Base-by-base conservation (phyloP, 2,113 vertebrate species). In the Tringa solitaria region DNA sequence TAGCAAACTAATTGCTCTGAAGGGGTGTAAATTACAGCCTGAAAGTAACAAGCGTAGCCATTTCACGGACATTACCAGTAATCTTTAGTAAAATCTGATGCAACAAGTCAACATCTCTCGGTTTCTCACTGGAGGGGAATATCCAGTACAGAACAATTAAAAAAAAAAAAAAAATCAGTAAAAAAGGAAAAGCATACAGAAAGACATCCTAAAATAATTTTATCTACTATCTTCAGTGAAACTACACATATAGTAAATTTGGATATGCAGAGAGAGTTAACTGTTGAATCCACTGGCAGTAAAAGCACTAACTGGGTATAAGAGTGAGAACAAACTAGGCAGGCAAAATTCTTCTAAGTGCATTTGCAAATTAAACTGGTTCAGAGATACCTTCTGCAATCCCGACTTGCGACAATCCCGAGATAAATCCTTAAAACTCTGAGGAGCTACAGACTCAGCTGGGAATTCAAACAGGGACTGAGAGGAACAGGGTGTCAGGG, bases 371-470 rank as follows among this genome's bases (percentile, higher is more conserved):
- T 56, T 30, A 51, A 75, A 67, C 15, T 30, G 51, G 20, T 27
- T 59, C 32, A 43, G 53, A 65, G 23, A 16, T 13, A 48, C 18
- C 56, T 63, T 53, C 30, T 81, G 79, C 53, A 26, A 27, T 12
- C 64, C 57, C n/a, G 33, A 15, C 26, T 19, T 5, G 43, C 24
- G 48, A 16, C 14, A 43, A 28, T 0, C 48, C 1, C 0, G 37
- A n/a, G 33, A 33, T 32, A 48, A 85, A 57, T 1, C 53, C 53
- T 10, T 8, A n/a, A 20, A 41, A 50, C 41, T 33, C 37, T 0
- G 19, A 48, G 0, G 4, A 41, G 41, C 43, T 45, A 30, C 17
- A 9, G 12, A 0, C 19, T 27, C 24, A 8, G 53, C 59, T 21
- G 14, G 45, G 73, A n/a, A 60, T 19, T 37, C 67, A 12, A 18